Conservation (phyloP, 2,888 invertebrate genomes). For the Phaedon cochleariae region DNA sequence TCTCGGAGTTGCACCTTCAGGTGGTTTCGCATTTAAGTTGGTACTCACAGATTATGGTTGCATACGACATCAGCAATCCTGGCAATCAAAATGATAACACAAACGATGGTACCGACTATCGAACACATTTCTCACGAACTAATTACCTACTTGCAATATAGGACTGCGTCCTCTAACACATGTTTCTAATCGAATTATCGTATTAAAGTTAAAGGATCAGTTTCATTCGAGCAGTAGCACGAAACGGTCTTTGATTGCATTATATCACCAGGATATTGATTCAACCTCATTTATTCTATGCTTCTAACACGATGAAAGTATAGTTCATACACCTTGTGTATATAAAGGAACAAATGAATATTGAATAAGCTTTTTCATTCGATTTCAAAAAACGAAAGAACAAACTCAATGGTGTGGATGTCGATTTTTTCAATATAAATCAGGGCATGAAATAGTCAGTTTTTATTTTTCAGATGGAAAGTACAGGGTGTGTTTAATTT, state of each 20-base stretch:
- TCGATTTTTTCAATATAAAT: too few species aligned
- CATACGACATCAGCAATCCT: constrained; percentile 1
- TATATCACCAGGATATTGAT: neutral
- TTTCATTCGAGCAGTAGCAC: constrained; percentile 5
- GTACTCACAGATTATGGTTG: constrained; percentile 11
- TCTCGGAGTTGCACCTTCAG: too few species aligned
- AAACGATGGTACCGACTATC: constrained; percentile 7
- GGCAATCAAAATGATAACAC: constrained; percentile 7
- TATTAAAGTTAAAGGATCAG: constrained; percentile 15
- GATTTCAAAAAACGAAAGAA: too few species aligned
- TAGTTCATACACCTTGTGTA: too few species aligned
- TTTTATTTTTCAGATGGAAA: too few species aligned
- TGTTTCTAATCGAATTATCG: constrained; percentile 20
- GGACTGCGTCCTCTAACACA: constrained; percentile 3
- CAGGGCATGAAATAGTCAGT: too few species aligned
- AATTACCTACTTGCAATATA: neutral
- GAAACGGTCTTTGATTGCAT: neutral
- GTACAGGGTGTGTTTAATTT: too few species aligned
- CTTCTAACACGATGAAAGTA: too few species aligned
- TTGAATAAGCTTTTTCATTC: too few species aligned
- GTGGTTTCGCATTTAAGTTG: neutral
- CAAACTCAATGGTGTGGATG: too few species aligned
- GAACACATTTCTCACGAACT: constrained; percentile 17
- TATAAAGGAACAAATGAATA: too few species aligned
- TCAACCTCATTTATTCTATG: neutral